phyloP scores from a whole-genome alignment of 2,113 vertebrate species.

The Antennarius striatus region DNA sequence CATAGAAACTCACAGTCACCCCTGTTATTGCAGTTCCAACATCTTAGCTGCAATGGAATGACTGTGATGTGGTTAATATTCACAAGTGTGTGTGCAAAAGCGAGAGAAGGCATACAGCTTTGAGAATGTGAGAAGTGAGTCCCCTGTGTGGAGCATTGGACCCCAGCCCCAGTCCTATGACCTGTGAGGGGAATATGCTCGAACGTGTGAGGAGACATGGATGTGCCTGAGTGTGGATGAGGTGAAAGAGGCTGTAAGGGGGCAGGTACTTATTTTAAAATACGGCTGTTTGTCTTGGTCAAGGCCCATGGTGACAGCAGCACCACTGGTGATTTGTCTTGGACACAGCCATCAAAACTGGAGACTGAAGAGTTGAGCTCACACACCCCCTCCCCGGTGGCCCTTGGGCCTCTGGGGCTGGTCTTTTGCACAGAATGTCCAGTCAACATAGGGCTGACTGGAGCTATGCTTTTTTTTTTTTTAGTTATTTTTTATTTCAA shows the following conservation, averaged over 20 bases:
- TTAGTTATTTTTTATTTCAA: conserved; percentile 35
- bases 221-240: conserved; percentile 54
- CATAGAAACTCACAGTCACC: conserved; percentile 46
- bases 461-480: conserved; percentile 45
- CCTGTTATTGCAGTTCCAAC: conserved; percentile 48
- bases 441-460: conserved; percentile 56
- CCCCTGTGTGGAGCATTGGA: conserved; percentile 50
- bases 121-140: conserved; percentile 62
- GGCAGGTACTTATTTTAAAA: conserved; percentile 73
- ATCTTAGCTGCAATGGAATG: conserved; percentile 40
- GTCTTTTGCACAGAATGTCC: conserved; percentile 59
- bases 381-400: conserved; percentile 45
- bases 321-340: conserved; percentile 80
- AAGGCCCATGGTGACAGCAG: conserved; percentile 72
- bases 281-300: conserved; percentile 77
- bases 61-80: conserved; percentile 71
- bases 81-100: conserved; percentile 25
- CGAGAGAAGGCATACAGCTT: conserved; percentile 38
- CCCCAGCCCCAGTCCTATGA: conserved; percentile 62
- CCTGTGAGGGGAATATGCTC: conserved; percentile 67
- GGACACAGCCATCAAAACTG: conserved; percentile 59
- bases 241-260: conserved; percentile 56
- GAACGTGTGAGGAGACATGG: conserved; percentile 58
- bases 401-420: conserved; percentile 31
- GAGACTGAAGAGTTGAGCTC: conserved; percentile 51